These are phyloP conservation scores for Lepus timidus DNA, from an alignment of 2,113 vertebrate species.

Conservation along the genomic window DNA sequence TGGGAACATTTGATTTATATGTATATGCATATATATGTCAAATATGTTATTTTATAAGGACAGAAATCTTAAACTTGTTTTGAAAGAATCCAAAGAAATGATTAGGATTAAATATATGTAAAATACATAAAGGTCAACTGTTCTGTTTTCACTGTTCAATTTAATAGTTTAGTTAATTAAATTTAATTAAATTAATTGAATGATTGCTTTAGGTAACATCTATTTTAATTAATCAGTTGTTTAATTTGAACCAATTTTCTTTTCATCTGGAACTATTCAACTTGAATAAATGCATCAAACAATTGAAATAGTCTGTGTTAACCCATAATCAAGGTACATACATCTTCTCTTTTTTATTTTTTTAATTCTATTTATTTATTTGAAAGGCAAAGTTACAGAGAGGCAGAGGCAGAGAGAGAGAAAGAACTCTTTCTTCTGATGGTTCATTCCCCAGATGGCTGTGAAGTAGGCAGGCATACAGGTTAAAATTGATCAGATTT, in stretches of 20 bases:
- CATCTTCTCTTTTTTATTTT: background rate
- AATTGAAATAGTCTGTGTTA: background rate
- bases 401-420: background rate
- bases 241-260: conserved; percentile 4
- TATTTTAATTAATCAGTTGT: background rate
- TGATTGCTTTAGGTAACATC: background rate
- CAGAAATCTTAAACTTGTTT: background rate
- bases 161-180: background rate
- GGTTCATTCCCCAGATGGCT: no score
- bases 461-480: no score
- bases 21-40: background rate
- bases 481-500: no score
- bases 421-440: no score
- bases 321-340: background rate
- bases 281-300: background rate
- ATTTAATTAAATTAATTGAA: no score
- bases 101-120: background rate
- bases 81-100: background rate
- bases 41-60: background rate
- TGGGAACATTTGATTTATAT: background rate
- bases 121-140: background rate
- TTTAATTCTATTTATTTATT: no score
- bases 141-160: background rate
- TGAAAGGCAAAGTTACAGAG: background rate
- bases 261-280: background rate